Evolutionary conservation across 2,888 invertebrate species (phyloP), one percentile per base, ranked within the genome.

Genomic region (Tromatobia lineatoria): DNA sequence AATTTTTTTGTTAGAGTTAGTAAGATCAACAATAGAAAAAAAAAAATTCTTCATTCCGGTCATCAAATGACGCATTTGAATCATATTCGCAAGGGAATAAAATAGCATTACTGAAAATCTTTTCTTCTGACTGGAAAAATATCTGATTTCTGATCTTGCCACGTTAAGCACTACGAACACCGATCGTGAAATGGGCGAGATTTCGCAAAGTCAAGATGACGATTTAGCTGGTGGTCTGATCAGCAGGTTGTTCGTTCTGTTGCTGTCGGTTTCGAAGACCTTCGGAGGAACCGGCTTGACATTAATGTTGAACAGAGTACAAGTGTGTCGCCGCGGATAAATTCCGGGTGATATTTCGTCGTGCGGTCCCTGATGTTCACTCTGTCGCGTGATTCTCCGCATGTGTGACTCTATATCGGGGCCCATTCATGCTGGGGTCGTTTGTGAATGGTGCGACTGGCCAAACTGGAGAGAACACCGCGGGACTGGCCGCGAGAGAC

Each of bases 371-470:
- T 47, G 15, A 13, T 20, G 10, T 54, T 54, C 20, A 11, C 54
- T 18, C 18, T 38, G 57, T 20, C 10, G 15, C 15, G 73, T 67
- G 64, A 64, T 83, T 67, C 52, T 38, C 34, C 45, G 64, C 18
- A n/a, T 23, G 25, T 69, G 50, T 75, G 69, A 69, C 69, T 52
- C 70, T 34, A 52, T 83, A 75, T 61, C 82, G 88, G 82, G 74
- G 71, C 82, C 87, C 89, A 90, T 89, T 89, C 89, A 90, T 87
- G 82, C 76, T 73, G 82, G 45, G 29, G n/a, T 85, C 79, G 88
- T 75, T 88, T 86, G 82, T 89, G 89, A 89, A 89, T 89, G 89
- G 25, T 57, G 57, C 34, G 64, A 18, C 25, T 11, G 61, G 89
- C 89, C 87, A 29, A 85, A 87, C 81, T 66, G 83, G 20, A 23